phyloP scores from a whole-genome alignment of 1,140 invertebrate species.

The Rhagoletis pomonella region DNA sequence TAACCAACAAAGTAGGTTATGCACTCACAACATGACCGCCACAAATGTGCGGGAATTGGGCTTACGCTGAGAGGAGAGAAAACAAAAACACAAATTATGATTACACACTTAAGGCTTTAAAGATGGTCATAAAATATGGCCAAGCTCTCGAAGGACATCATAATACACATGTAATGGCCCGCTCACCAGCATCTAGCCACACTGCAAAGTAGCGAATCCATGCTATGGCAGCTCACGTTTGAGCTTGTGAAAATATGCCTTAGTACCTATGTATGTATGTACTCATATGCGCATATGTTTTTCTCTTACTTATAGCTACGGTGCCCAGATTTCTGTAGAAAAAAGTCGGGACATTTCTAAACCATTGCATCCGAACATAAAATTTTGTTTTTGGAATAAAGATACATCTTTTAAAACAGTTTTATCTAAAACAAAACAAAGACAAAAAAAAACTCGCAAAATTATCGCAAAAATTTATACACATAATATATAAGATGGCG shows the following conservation, averaged over 20 bases:
- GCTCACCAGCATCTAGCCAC: neutral
- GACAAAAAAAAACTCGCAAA: too few species aligned
- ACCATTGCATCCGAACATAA: too few species aligned
- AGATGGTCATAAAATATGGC: neutral
- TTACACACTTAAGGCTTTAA: conserved; percentile 10
- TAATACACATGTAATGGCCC: neutral
- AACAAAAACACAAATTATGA: conserved; percentile 4
- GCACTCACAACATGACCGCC: neutral
- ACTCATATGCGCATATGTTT: too few species aligned
- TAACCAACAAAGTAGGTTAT: neutral
- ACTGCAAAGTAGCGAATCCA: neutral
- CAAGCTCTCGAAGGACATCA: neutral
- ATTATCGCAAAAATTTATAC: too few species aligned
- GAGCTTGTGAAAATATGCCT: neutral
- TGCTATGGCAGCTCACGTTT: neutral
- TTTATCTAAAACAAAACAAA: too few species aligned
- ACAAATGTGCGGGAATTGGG: too few species aligned
- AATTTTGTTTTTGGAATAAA: too few species aligned
- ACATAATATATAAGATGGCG: too few species aligned
- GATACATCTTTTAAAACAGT: too few species aligned
- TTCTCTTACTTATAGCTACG: too few species aligned
- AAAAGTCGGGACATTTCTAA: too few species aligned
- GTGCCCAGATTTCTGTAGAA: too few species aligned
- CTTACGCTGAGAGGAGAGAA: neutral
- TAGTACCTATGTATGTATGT: neutral